Evolutionary conservation across 2,113 vertebrate genomes (phyloP).

Genomic region (Castor canadensis): DNA sequence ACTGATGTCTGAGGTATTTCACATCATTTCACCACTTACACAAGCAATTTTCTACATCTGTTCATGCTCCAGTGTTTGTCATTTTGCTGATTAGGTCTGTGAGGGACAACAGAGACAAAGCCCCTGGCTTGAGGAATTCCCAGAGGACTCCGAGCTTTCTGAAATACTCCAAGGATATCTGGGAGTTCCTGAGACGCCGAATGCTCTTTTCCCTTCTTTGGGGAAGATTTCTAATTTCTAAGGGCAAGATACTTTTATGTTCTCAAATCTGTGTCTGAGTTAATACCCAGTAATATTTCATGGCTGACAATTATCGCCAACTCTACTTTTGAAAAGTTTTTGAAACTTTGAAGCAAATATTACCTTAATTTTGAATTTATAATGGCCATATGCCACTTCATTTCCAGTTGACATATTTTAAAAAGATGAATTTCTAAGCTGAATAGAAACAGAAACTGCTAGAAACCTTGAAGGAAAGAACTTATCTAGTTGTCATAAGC

Average conservation of each 20-base stretch:
- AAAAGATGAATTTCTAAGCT: not conserved
- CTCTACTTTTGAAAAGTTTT: not conserved
- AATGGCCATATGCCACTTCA: not conserved
- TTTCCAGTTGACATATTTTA: not conserved
- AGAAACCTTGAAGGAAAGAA: not conserved
- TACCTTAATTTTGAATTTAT: constrained; percentile 1
- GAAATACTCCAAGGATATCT: not conserved
- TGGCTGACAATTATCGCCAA: not conserved
- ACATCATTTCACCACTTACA: not conserved
- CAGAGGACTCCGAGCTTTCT: not conserved
- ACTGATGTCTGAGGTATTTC: not conserved
- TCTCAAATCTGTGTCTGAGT: not conserved
- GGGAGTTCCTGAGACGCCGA: not conserved
- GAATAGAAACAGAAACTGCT: not conserved
- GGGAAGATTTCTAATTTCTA: not conserved
- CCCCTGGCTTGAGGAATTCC: not conserved
- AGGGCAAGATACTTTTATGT: not conserved
- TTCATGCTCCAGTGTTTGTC: not conserved
- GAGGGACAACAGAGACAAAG: not conserved
- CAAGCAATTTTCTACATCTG: not conserved
- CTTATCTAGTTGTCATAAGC: not conserved
- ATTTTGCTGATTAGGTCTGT: not conserved
- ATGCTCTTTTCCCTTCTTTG: not conserved
- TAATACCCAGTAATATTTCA: not conserved
- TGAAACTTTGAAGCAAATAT: constrained; percentile 12